These are phyloP conservation scores for Gymnorhina tibicen DNA, from an alignment of 2,113 vertebrate species.

Conservation along the genomic window DNA sequence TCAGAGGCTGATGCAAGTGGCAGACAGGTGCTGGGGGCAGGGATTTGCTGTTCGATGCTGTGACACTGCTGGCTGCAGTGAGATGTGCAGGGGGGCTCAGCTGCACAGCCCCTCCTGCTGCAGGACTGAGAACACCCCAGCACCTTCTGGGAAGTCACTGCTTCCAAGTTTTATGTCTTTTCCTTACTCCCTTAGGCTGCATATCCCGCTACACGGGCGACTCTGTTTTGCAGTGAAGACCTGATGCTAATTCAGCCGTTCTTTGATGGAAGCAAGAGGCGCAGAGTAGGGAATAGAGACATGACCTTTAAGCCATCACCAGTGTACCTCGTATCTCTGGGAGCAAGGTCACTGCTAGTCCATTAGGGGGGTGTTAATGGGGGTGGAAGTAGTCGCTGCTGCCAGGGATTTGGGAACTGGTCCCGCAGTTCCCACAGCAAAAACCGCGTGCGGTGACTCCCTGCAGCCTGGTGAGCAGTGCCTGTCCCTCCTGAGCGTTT, in stretches of 20 bases:
- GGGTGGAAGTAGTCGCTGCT: not conserved
- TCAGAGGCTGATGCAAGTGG: not conserved
- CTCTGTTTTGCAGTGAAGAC: not conserved
- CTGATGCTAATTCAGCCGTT: not conserved
- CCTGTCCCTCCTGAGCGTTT: not conserved
- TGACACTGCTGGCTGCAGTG: not conserved
- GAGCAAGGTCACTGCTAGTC: not conserved
- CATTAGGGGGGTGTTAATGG: not conserved
- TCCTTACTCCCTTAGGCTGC: not conserved
- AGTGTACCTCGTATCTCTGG: not conserved
- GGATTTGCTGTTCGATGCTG: not conserved
- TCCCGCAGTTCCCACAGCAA: fast-evolving
- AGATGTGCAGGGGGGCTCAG: not conserved
- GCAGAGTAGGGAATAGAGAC: not conserved
- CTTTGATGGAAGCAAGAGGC: not conserved
- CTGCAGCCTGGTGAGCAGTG: not conserved
- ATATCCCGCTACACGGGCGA: not conserved
- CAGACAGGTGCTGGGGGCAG: not conserved
- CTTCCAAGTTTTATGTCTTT: not conserved
- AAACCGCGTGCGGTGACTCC: not conserved
- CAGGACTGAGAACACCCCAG: not conserved
- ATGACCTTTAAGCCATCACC: not conserved
- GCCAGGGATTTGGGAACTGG: not conserved
- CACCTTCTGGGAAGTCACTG: not conserved
- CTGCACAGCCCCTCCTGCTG: not conserved